phyloP scores from a whole-genome alignment of 2,888 invertebrate species.

The Phania funesta region DNA sequence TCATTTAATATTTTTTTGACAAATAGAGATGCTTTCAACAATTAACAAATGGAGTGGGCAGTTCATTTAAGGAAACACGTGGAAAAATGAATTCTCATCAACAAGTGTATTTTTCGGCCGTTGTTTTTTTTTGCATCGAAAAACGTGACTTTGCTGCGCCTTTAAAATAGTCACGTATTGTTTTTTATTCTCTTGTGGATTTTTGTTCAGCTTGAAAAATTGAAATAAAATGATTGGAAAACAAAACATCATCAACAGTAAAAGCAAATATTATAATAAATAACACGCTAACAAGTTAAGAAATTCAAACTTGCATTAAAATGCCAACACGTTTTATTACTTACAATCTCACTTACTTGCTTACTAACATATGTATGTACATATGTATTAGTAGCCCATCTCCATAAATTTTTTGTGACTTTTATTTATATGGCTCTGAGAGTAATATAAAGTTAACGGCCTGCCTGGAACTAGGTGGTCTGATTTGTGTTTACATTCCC shows the following conservation, averaged over 20 bases:
- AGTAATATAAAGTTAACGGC: too few relatives aligned
- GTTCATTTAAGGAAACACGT: not conserved
- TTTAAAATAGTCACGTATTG: slow-evolving; percentile 76
- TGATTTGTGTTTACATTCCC: too few relatives aligned
- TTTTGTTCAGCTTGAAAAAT: slow-evolving; percentile 57
- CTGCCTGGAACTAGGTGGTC: too few relatives aligned
- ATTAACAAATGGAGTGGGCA: slow-evolving; percentile 18
- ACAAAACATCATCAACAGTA: slow-evolving; percentile 37
- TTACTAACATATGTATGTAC: not conserved
- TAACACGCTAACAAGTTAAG: slow-evolving; percentile 34
- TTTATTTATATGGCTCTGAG: not conserved
- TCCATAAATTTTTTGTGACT: slow-evolving; percentile 24
- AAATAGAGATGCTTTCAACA: slow-evolving; percentile 26
- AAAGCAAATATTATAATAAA: slow-evolving; percentile 23
- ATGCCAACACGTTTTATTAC: slow-evolving; percentile 67
- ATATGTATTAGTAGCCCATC: slow-evolving; percentile 10
- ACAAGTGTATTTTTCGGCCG: slow-evolving; percentile 39
- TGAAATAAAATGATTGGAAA: slow-evolving; percentile 52
- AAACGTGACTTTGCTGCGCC: slow-evolving; percentile 77
- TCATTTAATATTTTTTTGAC: not conserved
- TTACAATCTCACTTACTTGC: slow-evolving; percentile 33
- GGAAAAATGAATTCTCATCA: slow-evolving; percentile 36
- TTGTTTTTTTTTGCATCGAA: slow-evolving; percentile 15
- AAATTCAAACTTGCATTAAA: slow-evolving; percentile 55
- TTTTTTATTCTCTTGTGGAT: slow-evolving; percentile 51